Percentiles rank a stretch among this genome's conserved stretches.
Evolutionary conservation across 2,888 invertebrate species (phyloP).

Genomic region (Sminthurides aquaticus): DNA sequence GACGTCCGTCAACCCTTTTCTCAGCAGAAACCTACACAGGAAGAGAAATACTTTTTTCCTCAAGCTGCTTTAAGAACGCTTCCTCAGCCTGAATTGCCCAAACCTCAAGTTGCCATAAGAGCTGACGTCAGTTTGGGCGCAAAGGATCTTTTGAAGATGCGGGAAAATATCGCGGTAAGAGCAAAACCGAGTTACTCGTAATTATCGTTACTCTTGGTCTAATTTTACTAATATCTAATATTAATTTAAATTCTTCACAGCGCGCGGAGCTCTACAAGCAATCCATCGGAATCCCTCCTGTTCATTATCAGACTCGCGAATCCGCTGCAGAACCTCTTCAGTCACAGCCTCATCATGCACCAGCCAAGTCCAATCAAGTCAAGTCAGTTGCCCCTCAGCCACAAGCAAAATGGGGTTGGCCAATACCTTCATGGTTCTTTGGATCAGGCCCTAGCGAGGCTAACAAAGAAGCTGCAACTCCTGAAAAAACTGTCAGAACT

Average conservation of each 20-base stretch:
- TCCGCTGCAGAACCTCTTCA: background rate
- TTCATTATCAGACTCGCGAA: background rate
- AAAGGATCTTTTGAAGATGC: conserved; percentile 1
- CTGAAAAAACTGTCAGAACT: background rate
- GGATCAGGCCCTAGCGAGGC: background rate
- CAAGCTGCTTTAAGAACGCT: background rate
- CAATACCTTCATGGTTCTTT: background rate
- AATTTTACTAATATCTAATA: background rate
- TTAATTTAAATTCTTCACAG: background rate
- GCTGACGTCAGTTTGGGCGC: conserved; percentile 6
- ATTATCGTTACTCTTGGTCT: background rate
- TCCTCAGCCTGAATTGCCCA: background rate
- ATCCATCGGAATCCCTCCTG: background rate
- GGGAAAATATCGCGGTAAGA: conserved; percentile 8
- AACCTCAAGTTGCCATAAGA: background rate
- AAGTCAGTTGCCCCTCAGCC: background rate
- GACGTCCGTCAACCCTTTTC: too few relatives aligned
- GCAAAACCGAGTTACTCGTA: too few relatives aligned
- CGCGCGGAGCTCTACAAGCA: background rate
- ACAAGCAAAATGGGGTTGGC: background rate
- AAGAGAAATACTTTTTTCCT: background rate
- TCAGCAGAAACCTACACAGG: background rate
- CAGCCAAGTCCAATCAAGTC: background rate
- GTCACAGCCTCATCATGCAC: background rate
- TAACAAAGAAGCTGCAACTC: background rate